A percentile compares a stretch with the other conserved stretches of the same genome.
These are phyloP conservation scores for Calonectris borealis DNA, from an alignment of 2,113 vertebrate genomes.

Conservation along the genomic window DNA sequence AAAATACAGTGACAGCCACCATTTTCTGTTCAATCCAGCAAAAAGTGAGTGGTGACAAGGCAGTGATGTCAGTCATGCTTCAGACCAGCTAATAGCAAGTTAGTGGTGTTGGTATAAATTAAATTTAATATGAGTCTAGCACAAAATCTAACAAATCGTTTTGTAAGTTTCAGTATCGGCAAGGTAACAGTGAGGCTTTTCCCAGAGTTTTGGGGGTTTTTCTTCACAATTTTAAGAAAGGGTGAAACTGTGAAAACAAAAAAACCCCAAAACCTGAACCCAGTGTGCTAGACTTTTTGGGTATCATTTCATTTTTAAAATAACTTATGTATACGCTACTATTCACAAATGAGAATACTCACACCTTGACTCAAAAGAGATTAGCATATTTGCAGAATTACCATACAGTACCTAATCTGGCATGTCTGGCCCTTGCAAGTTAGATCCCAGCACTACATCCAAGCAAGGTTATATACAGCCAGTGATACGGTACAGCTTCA, in stretches of 20 bases:
- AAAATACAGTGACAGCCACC: background rate
- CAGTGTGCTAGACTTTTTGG: background rate
- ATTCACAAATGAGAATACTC: background rate
- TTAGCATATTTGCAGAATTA: background rate
- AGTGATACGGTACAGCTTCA: background rate
- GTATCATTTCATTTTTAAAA: background rate
- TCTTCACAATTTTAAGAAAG: background rate
- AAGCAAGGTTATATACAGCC: background rate
- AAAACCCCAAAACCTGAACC: rapidly evolving
- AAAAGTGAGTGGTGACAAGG: background rate
- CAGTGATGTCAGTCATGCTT: background rate
- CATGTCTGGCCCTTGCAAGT: background rate
- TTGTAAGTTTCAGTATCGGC: background rate
- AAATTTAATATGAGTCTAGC: background rate
- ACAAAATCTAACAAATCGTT: background rate
- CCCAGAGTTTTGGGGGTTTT: rapidly evolving
- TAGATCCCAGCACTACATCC: background rate
- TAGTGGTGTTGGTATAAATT: background rate
- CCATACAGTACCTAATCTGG: background rate
- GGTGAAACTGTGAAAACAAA: background rate
- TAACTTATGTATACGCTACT: rapidly evolving
- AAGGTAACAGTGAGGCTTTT: background rate
- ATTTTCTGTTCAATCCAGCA: background rate
- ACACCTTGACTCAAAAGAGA: background rate
- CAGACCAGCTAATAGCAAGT: background rate